Evolutionary conservation across 2,888 invertebrate species (phyloP).

Genomic region (Stramonita haemastoma): DNA sequence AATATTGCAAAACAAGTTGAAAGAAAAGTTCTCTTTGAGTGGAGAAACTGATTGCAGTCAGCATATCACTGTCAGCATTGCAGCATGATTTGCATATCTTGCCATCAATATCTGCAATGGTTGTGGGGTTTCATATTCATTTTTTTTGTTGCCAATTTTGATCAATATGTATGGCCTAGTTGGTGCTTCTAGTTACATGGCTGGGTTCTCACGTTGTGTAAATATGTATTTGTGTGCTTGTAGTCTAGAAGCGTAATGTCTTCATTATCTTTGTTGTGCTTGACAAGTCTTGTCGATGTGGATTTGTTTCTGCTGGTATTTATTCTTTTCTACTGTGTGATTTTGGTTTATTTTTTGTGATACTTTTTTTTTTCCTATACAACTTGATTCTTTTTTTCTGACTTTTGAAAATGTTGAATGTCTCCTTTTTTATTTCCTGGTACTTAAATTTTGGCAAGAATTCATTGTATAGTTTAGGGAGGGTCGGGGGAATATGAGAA

Average conservation of each 20-base stretch:
- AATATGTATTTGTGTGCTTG: not conserved
- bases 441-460: not conserved
- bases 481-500: too few species aligned
- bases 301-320: not conserved
- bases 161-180: not conserved
- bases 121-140: not conserved
- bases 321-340: not conserved
- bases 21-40: not conserved
- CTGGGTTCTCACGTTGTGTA: not conserved
- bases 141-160: not conserved
- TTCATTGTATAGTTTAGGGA: too few species aligned
- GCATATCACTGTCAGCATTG: not conserved
- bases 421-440: not conserved
- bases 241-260: slow-evolving; percentile 8
- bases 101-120: not conserved
- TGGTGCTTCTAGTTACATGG: not conserved
- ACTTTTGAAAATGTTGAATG: not conserved
- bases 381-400: not conserved
- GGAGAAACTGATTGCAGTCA: not conserved
- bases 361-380: not conserved
- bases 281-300: not conserved
- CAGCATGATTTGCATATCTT: not conserved
- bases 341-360: not conserved
- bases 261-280: slow-evolving; percentile 23
- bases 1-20: too few species aligned